A percentile compares a stretch with the other conserved stretches of the same genome.
These are phyloP conservation scores for Philereme transversata DNA, from an alignment of 2,888 invertebrate species.

Conservation along the genomic window DNA sequence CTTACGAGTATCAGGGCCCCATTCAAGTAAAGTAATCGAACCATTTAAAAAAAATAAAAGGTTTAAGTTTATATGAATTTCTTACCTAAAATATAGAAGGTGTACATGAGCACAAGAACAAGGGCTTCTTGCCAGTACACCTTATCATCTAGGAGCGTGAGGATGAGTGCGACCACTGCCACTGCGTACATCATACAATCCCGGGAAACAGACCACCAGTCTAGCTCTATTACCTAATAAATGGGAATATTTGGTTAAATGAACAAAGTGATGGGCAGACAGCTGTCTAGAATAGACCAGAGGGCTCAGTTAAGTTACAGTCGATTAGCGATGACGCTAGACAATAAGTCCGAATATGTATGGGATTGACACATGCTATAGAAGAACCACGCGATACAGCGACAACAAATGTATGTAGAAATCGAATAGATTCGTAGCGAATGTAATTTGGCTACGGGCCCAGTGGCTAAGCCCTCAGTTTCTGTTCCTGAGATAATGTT, in stretches of 20 bases:
- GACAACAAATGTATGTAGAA: no score
- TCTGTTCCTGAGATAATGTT: no score
- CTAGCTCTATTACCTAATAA: constrained; percentile 85
- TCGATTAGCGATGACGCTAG: no score
- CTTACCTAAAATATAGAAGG: constrained; percentile 88
- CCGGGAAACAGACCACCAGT: constrained; percentile 91
- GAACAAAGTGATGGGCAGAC: background rate
- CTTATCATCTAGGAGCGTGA: constrained; percentile 87
- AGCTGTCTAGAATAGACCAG: no score
- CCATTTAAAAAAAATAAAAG: background rate
- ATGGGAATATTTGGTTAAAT: background rate
- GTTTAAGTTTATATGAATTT: background rate
- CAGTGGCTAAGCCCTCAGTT: no score
- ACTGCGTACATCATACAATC: constrained; percentile 89
- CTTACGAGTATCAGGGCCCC: background rate
- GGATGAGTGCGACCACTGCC: constrained; percentile 87
- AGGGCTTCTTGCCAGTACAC: constrained; percentile 91
- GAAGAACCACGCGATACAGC: no score
- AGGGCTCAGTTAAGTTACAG: no score
- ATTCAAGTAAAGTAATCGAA: background rate
- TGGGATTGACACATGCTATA: no score
- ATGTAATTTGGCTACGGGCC: no score
- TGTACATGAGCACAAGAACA: constrained; percentile 87
- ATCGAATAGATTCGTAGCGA: no score
- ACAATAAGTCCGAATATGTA: no score